phyloP scores from a whole-genome alignment of 2,113 vertebrate species.

The Microcebus griseorufus region DNA sequence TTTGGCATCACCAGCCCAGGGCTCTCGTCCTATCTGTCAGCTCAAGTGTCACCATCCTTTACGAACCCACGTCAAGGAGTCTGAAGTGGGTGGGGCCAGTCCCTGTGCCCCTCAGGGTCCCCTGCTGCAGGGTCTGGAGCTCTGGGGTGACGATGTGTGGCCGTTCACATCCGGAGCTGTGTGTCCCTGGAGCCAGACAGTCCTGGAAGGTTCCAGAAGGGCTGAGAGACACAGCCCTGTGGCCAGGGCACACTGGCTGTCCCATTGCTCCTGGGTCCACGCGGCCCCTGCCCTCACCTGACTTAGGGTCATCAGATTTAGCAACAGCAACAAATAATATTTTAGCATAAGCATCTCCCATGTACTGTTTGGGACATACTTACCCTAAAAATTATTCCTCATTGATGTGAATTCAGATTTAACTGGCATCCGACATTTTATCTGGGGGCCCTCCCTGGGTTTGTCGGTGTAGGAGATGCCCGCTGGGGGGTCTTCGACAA shows the following conservation, averaged over 20 bases:
- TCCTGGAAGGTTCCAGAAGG: background rate
- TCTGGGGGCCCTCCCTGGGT: no score
- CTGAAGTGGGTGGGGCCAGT: background rate
- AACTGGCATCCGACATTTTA: background rate
- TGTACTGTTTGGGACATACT: no score
- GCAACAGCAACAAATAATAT: background rate
- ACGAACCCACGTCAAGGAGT: background rate
- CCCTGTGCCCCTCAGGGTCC: accelerated
- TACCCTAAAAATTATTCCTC: background rate
- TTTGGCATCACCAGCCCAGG: background rate
- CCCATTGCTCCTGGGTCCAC: background rate
- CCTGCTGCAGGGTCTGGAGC: background rate
- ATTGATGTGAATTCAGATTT: background rate
- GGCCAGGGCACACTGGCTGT: accelerated
- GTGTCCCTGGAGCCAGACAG: background rate
- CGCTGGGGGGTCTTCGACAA: no score
- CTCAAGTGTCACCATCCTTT: background rate
- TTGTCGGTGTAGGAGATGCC: no score
- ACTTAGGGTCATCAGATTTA: background rate
- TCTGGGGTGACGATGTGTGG: background rate
- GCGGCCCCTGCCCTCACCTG: accelerated
- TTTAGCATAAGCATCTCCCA: background rate
- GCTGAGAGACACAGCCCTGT: background rate
- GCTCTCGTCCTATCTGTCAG: no score
- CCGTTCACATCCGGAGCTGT: accelerated